phyloP scores from a whole-genome alignment of 2,797 vertebrate species.

The Arvicola amphibius region DNA sequence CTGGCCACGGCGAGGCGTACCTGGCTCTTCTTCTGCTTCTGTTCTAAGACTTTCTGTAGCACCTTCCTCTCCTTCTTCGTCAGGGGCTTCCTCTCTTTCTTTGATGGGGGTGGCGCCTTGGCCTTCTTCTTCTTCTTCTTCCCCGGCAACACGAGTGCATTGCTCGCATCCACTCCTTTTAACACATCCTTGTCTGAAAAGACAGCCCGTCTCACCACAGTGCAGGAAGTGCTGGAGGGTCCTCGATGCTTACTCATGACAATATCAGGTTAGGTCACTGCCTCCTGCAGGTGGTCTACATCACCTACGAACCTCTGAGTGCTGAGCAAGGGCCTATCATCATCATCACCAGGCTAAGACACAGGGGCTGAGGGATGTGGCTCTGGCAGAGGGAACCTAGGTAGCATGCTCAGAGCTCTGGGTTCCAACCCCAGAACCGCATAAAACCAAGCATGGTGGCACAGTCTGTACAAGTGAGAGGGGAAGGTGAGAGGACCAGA shows the following conservation, averaged over 20 bases:
- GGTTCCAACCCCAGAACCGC: neutral
- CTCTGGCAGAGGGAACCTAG: neutral
- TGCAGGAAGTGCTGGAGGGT: too few species aligned
- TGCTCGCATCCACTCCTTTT: slow-evolving; percentile 95
- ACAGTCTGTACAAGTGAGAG: neutral
- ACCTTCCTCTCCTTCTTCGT: slow-evolving; percentile 94
- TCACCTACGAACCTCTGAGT: neutral
- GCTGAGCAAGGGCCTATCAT: neutral
- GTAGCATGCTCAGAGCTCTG: neutral
- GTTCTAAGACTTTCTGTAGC: slow-evolving; percentile 94
- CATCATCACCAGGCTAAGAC: neutral
- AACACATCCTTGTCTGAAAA: slow-evolving; percentile 87
- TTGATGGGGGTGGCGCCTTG: slow-evolving; percentile 65
- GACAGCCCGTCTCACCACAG: neutral
- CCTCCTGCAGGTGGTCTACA: neutral
- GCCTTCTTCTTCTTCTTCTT: slow-evolving; percentile 92
- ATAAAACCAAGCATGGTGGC: neutral
- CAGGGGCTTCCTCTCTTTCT: slow-evolving; percentile 89
- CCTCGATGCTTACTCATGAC: neutral
- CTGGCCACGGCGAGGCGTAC: slow-evolving; percentile 72
- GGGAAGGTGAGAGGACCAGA: neutral
- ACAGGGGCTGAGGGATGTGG: neutral
- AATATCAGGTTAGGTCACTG: neutral
- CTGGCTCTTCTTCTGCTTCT: slow-evolving; percentile 95
- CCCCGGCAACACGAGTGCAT: slow-evolving; percentile 92